Percentiles rank a stretch among this genome's conserved stretches.
Evolutionary conservation across 2,797 vertebrate species (phyloP).

Genomic region (Gymnothorax javanicus): DNA sequence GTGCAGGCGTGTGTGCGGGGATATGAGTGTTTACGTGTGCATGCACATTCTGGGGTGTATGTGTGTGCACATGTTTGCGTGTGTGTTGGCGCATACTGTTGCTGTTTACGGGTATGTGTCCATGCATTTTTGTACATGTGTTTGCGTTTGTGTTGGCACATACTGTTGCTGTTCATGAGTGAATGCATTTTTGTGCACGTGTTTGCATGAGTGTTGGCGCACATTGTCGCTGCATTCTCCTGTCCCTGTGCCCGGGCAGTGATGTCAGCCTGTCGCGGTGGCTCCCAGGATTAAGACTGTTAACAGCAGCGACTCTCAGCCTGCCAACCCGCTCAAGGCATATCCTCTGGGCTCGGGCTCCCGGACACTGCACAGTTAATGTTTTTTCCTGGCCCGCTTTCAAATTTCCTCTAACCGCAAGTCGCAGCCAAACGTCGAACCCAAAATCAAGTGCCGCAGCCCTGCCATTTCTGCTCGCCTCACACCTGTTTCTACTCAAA

Average conservation of each 20-base stretch:
- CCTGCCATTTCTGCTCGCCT: slow-evolving; percentile 56
- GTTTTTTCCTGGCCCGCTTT: slow-evolving; percentile 85
- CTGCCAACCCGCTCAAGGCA: slow-evolving; percentile 44
- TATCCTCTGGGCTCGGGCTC: slow-evolving; percentile 47
- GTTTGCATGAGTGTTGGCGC: slow-evolving; percentile 5
- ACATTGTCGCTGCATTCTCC: slow-evolving; percentile 28
- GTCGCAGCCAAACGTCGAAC: slow-evolving; percentile 73
- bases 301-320: slow-evolving; percentile 28
- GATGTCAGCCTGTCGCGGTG: slow-evolving; percentile 21
- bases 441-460: slow-evolving; percentile 70
- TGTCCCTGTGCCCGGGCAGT: slow-evolving; percentile 26
- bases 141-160: background rate
- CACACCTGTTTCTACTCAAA: slow-evolving; percentile 90
- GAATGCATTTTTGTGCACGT: background rate
- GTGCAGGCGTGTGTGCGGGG: slow-evolving; percentile 24
- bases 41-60: slow-evolving; percentile 3
- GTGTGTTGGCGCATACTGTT: background rate
- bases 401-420: slow-evolving; percentile 71
- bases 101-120: background rate
- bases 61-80: slow-evolving; percentile 6
- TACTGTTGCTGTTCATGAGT: background rate
- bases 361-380: slow-evolving; percentile 86
- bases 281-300: slow-evolving; percentile 45
- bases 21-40: background rate
- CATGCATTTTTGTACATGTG: background rate